Conservation (phyloP, 2,797 vertebrate species). For the Hypotaenidia okinawae region DNA sequence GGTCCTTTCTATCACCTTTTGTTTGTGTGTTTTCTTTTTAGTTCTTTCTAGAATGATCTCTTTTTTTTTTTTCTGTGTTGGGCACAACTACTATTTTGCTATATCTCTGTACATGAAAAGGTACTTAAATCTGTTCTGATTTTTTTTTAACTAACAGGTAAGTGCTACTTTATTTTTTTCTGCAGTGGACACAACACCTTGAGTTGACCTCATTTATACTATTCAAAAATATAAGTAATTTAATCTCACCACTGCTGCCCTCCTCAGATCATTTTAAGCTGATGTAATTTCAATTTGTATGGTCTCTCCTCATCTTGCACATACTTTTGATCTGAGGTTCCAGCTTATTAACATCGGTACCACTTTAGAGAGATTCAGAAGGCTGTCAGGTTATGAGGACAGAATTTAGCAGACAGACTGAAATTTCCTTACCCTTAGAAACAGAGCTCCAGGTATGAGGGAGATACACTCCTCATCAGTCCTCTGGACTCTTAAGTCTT, state of each 20-base stretch:
- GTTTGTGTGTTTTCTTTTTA: background rate
- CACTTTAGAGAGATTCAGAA: background rate
- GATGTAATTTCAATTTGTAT: background rate
- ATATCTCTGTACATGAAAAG: background rate
- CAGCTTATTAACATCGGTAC: background rate
- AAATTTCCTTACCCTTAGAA: background rate
- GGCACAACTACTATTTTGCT: background rate
- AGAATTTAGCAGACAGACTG: background rate
- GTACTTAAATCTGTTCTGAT: background rate
- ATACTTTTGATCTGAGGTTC: background rate
- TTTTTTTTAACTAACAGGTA: conserved; percentile 42
- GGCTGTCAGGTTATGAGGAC: background rate
- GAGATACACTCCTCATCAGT: background rate
- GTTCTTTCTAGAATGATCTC: background rate
- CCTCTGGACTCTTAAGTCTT: background rate
- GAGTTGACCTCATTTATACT: conserved; percentile 53
- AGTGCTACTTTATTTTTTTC: background rate
- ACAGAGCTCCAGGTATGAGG: background rate
- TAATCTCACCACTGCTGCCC: background rate
- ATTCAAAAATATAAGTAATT: background rate
- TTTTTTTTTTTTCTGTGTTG: background rate
- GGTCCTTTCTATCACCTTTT: background rate
- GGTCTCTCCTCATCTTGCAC: background rate
- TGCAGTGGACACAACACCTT: conserved; percentile 9
- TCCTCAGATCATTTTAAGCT: background rate